Conservation (phyloP, 2,888 invertebrate genomes). For the Thera obeliscata region DNA sequence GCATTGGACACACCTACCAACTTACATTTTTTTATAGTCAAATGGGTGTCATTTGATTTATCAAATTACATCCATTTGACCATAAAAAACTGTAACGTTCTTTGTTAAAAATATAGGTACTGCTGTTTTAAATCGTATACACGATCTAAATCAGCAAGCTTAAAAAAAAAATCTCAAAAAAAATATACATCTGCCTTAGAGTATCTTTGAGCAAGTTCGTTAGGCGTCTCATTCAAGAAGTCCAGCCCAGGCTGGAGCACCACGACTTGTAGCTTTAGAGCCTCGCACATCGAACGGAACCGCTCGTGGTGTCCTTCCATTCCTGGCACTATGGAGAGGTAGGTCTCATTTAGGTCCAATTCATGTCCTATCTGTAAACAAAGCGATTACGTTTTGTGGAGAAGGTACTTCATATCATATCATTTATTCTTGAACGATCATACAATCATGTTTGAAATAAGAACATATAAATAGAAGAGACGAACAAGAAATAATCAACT, state of each 20-base stretch:
- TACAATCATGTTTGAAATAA: too few species aligned
- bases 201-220: conserved; percentile 52
- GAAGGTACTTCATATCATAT: too few species aligned
- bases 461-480: too few species aligned
- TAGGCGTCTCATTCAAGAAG: conserved; percentile 46
- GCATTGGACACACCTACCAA: too few species aligned
- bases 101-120: too few species aligned
- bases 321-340: conserved; percentile 60
- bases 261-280: conserved; percentile 58
- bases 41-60: too few species aligned
- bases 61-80: too few species aligned
- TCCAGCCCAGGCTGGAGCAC: conserved; percentile 63
- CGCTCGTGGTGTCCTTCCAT: conserved; percentile 58
- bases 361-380: conserved; percentile 56
- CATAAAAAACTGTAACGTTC: too few species aligned
- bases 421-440: too few species aligned
- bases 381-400: not conserved
- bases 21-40: too few species aligned
- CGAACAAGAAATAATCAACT: too few species aligned
- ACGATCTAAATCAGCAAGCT: not conserved
- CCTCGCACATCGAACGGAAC: conserved; percentile 52
- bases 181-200: conserved; percentile 42
- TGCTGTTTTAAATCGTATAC: too few species aligned
- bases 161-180: not conserved
- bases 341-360: conserved; percentile 47